Conservation (phyloP, 2,888 invertebrate genomes). For the Lacanobia wlatinum region DNA sequence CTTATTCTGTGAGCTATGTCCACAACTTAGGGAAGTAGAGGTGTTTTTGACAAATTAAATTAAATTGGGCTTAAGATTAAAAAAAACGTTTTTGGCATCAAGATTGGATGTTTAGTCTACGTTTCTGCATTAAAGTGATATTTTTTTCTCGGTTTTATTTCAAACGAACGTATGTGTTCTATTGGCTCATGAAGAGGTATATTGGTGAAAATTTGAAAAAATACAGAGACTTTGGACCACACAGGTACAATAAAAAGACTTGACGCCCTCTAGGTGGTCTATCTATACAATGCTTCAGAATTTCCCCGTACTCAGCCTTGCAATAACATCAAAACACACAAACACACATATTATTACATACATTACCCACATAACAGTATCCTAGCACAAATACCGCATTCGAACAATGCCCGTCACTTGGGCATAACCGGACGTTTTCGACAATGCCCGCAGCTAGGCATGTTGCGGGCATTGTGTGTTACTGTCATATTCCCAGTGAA, state of each 20-base stretch:
- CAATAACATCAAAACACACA: constrained; percentile 12
- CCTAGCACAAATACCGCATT: constrained; percentile 59
- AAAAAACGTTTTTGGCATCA: too few relatives aligned
- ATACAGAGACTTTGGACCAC: not conserved
- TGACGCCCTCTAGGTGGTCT: not conserved
- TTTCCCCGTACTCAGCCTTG: not conserved
- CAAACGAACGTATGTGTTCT: too few relatives aligned
- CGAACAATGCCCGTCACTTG: constrained; percentile 83
- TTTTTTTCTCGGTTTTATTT: too few relatives aligned
- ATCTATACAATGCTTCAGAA: not conserved
- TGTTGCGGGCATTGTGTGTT: constrained; percentile 61
- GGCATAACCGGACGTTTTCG: constrained; percentile 69
- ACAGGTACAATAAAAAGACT: not conserved
- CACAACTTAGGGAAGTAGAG: too few relatives aligned
- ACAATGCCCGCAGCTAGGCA: constrained; percentile 63
- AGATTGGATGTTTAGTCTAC: too few relatives aligned
- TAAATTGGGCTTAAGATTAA: too few relatives aligned
- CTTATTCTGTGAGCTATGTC: too few relatives aligned
- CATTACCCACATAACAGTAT: constrained; percentile 44
- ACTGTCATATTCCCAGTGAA: constrained; percentile 59
- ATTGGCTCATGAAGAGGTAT: too few relatives aligned
- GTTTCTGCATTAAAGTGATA: too few relatives aligned
- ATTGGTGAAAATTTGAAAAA: too few relatives aligned
- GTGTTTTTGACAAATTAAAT: too few relatives aligned
- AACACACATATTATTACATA: constrained; percentile 9